phyloP scores from a whole-genome alignment of 2,888 invertebrate genomes.

The Drosophila flavopinicola region DNA sequence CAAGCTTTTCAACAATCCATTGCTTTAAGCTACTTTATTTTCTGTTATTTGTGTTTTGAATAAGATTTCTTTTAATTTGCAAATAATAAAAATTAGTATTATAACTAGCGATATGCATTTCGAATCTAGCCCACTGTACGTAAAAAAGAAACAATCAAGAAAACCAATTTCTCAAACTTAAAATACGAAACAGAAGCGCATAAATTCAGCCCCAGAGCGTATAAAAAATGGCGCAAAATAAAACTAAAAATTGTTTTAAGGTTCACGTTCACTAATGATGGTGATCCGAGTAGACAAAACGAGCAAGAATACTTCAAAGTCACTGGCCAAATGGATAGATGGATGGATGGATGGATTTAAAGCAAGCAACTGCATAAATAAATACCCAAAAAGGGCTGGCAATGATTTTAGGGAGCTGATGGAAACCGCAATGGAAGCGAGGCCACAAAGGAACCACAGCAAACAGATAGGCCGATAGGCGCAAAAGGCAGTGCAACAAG shows the following conservation, averaged over 20 bases:
- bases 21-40: too few species aligned
- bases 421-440: conserved; percentile 26
- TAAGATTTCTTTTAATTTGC: too few species aligned
- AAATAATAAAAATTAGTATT: too few species aligned
- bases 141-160: conserved; percentile 58
- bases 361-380: conserved; percentile 40
- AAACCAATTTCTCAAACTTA: conserved; percentile 69
- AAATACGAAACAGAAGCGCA: conserved; percentile 67
- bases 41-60: too few species aligned
- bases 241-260: conserved; percentile 35
- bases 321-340: conserved; percentile 25
- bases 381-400: conserved; percentile 29
- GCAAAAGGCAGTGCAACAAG: conserved; percentile 21
- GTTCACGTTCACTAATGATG: conserved; percentile 65
- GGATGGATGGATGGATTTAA: conserved; percentile 6
- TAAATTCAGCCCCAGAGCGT: conserved; percentile 57
- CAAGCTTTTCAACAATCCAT: too few species aligned
- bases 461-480: conserved; percentile 26
- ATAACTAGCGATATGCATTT: too few species aligned
- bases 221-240: conserved; percentile 38
- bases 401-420: conserved; percentile 27
- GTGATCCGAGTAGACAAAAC: background rate
- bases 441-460: conserved; percentile 48
- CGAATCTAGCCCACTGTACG: conserved; percentile 10
- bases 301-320: conserved; percentile 25